phyloP scores from a whole-genome alignment of 2,888 invertebrate genomes.

The Orthonevra nobilis region DNA sequence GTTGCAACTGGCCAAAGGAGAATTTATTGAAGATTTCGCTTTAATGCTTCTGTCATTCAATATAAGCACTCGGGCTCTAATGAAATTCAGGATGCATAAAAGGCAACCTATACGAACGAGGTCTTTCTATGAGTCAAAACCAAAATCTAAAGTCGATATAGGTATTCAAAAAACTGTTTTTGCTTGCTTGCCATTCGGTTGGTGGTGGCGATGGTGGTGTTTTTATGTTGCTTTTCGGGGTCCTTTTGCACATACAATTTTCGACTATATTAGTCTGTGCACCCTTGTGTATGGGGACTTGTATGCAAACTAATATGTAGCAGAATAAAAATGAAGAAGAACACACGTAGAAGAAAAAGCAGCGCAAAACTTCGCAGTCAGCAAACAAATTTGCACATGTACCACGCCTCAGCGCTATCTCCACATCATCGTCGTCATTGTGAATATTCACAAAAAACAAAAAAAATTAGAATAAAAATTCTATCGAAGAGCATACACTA shows the following conservation, averaged over 20 bases:
- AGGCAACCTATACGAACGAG: constrained; percentile 20
- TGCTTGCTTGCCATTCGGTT: constrained; percentile 10
- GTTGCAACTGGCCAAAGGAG: constrained; percentile 32
- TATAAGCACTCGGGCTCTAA: constrained; percentile 56
- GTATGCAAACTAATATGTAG: constrained; percentile 68
- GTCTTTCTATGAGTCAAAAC: constrained; percentile 40
- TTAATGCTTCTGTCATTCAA: constrained; percentile 63
- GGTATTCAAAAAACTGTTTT: constrained; percentile 59
- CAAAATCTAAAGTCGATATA: constrained; percentile 66
- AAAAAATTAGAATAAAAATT: constrained; percentile 61
- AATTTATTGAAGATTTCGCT: constrained; percentile 62
- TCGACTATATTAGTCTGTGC: constrained; percentile 66
- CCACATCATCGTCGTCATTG: constrained; percentile 51
- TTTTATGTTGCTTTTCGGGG: constrained; percentile 10
- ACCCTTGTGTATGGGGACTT: constrained; percentile 63
- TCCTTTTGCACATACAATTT: constrained; percentile 47
- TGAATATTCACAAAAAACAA: constrained; percentile 37
- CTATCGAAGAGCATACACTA: constrained; percentile 53
- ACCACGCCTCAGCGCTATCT: constrained; percentile 66
- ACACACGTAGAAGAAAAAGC: constrained; percentile 55
- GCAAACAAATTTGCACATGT: constrained; percentile 70
- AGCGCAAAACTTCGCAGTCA: constrained; percentile 63
- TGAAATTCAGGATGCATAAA: constrained; percentile 63
- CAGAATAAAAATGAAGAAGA: constrained; percentile 64
- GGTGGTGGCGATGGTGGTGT: neutral